Evolutionary conservation across 2,888 invertebrate species (phyloP), one percentile per base, ranked within the genome.

Genomic region (Meliscaeva auricollis): DNA sequence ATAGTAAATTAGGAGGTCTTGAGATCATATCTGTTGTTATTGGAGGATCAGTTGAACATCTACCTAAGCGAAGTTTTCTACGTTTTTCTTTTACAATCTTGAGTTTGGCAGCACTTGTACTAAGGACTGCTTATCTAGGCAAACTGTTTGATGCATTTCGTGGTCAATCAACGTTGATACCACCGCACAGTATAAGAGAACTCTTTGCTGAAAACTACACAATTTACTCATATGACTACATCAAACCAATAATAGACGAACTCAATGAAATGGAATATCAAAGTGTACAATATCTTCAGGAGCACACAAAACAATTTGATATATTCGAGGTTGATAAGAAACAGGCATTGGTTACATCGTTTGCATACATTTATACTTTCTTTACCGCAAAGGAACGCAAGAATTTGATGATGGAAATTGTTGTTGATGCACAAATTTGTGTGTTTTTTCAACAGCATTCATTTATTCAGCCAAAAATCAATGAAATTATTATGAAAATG

Each of bases 131-230:
- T 2, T 22, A 68, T 20, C 5, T 52, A 3, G 68, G 68, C 9
- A 50, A 48, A 38, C 2, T 68, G 5, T 68, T 52, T 20, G 48
- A 52, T 15, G 32, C 52, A 9, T 52, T 22, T 11, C 35, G 35
- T 7, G 22, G 41, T 17, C 20, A 2, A 3, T 9, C 15, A 8
- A 32, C n/a, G 26, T 2, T 15, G 26, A 15, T 13, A 5, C 22
- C 44, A 22, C 62, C 62, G n/a, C n/a, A 13, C 7, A 62, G 44
- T 15, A 26, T 62, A 2, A 13, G n/a, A 17, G 20, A 68, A n/a
- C 68, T 68, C 9, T 22, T 52, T 9, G 13, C n/a, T n/a, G 48
- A 48, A 30, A 50, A 68, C n/a, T 68, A 68, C 26, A 68, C 52
- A 6, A n/a, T 64, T 9, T 30, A n/a, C n/a, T n/a, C n/a, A n/a